Base-by-base conservation (phyloP, 2,888 invertebrate species). In the Drosophila helvetica region DNA sequence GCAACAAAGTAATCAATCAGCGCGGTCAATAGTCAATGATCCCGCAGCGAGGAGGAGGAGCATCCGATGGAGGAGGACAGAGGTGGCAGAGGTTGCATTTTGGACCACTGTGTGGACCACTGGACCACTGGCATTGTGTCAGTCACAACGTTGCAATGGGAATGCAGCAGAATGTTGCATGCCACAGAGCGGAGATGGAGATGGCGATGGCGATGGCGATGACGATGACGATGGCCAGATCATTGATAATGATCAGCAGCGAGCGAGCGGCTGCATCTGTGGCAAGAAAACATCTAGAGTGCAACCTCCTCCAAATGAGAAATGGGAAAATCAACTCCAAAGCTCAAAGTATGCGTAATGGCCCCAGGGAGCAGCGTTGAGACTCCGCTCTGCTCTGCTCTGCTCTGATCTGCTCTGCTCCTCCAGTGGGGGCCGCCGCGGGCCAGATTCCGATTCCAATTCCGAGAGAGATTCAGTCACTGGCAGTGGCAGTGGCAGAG, bases 281-380 rank as follows among this genome's bases (percentile, higher is more conserved):
- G 57, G 61, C 59, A 33, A 19, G 25, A 47, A 62, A 51, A 64
- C 59, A 63, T 62, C 57, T 54, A 63, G 63, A 72, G 72, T 58
- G 71, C 71, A 71, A 72, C 63, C 57, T 63, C 53, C 72, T 42
- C 57, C 74, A 56, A 52, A 60, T 46, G 53, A 72, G 59, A 66
- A 64, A 69, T 46, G 53, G 69, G 59, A 66, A 64, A 69, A 61
- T 51, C 65, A 65, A 68, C 74, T 70, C 68, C 78, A 70, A 75
- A 76, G 74, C 80, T 77, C 86, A 85, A 88, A 88, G 84, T 86
- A 86, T 86, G 86, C 88, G 88, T 86, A 86, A 88, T 86, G 88
- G 85, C 85, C 85, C 85, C 84, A 86, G 85, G 85, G 85, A 83
- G 79, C 85, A 52, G 64, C 61, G 53, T 47, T 48, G 43, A 38